Conservation (phyloP, 2,797 vertebrate genomes). For the Philypnodon macrostomus region DNA sequence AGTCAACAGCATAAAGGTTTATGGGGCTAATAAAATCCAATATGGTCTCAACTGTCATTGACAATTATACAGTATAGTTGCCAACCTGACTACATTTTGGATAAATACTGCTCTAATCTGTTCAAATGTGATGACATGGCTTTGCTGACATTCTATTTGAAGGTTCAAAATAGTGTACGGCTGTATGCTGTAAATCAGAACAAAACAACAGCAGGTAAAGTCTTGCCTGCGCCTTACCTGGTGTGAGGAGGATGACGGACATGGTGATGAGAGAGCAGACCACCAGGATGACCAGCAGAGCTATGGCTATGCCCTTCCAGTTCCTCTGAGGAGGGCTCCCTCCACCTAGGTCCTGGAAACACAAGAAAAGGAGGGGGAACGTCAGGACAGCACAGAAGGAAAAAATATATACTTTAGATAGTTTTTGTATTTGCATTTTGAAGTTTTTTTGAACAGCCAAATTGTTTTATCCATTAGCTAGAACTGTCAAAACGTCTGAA, state of each 20-base stretch:
- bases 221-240: constrained; percentile 77
- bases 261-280: constrained; percentile 97
- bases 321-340: constrained; percentile 93
- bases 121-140: too few species aligned
- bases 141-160: too few species aligned
- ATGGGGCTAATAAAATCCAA: background rate
- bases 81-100: too few species aligned
- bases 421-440: too few species aligned
- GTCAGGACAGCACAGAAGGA: background rate
- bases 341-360: constrained; percentile 77
- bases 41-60: background rate
- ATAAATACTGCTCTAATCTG: too few species aligned
- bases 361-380: background rate
- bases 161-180: too few species aligned
- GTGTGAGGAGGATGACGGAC: constrained; percentile 96
- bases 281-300: constrained; percentile 93
- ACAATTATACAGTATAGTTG: too few species aligned
- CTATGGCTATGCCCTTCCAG: constrained; percentile 98
- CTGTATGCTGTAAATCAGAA: too few species aligned
- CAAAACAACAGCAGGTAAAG: rapidly evolving
- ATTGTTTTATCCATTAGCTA: too few species aligned
- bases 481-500: too few species aligned
- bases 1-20: background rate
- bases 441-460: too few species aligned
- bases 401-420: too few species aligned